Evolutionary conservation across 2,113 vertebrate genomes (phyloP), one percentile per base, ranked within the genome.

Genomic region (Anguilla japonica): DNA sequence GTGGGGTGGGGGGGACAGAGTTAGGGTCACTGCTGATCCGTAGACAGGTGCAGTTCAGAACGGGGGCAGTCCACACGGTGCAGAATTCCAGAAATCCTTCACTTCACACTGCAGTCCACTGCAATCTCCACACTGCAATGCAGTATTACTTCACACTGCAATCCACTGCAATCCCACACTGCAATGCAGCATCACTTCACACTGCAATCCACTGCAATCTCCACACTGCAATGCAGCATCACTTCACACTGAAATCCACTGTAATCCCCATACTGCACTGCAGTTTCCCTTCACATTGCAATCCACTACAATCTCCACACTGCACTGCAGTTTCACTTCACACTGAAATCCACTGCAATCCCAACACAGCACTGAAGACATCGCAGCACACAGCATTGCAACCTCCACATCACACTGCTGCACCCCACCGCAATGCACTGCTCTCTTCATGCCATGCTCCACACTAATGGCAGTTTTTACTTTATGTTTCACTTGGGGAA

Each of bases 1-100:
- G 50, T 53, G 50, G 50, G 43, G 20, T 20, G 78, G 81, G 90
- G 92, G 93, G 90, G 89, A 94, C 89, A 94, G 87, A 87, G 88
- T 93, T 91, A 92, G 87, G 91, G 84, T 91, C 75, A 88, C 87
- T 80, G 79, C 86, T 85, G 80, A 88, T 78, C 87, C 87, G 20
- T 84, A 86, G 83, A 90, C 92, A 94, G 92, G 90, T 91, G 92
- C 3, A 39, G n/a, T 22, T 41, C 71, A 88, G 46, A 82, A 78
- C 75, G 75, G 57, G 22, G 83, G 87, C 63, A 89, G 26, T 89
- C 83, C 85, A 84, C 84, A 22, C 50, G 16, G 34, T 57, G 83
- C 88, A 88, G 41, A 78, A 6, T 71, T 84, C 80, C 86, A 57
- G 84, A 84, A 88, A 79, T 39, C 84, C 94, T 94, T 92, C 94